Evolutionary conservation across 2,797 vertebrate species (phyloP).

Genomic region (Triplophysa yarkandensis): DNA sequence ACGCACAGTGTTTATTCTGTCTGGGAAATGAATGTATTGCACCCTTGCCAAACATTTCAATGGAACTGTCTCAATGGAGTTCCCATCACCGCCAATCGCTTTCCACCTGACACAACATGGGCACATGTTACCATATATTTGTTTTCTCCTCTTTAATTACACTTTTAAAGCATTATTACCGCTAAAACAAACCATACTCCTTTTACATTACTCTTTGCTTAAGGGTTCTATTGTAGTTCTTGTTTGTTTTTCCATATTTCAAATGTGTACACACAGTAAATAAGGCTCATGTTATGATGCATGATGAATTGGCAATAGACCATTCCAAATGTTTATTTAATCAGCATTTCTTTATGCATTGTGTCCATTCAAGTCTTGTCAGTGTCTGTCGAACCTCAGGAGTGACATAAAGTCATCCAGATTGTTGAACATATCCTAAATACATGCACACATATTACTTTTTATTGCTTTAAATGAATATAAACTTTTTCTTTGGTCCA

Average conservation of each 20-base stretch:
- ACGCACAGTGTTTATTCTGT: constrained; percentile 63
- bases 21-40: constrained; percentile 58
- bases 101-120: constrained; percentile 56
- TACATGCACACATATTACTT: too few species aligned
- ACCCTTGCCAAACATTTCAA: constrained; percentile 48
- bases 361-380: too few species aligned
- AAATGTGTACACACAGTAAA: not conserved
- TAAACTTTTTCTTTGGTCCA: too few species aligned
- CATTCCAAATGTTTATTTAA: too few species aligned
- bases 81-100: constrained; percentile 55
- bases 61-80: constrained; percentile 43
- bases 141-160: constrained; percentile 43
- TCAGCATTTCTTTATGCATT: too few species aligned
- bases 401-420: too few species aligned
- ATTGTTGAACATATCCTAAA: too few species aligned
- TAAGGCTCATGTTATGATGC: constrained; percentile 1
- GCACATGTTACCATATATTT: constrained; percentile 32
- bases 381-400: too few species aligned
- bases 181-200: not conserved
- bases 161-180: constrained; percentile 34
- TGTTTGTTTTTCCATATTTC: constrained; percentile 35
- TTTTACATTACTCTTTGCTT: constrained; percentile 5
- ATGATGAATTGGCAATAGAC: too few species aligned
- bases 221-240: not conserved
- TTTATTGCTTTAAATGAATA: too few species aligned